Conservation (phyloP, 1,140 invertebrate genomes). For the Ptiloglossa arizonensis region DNA sequence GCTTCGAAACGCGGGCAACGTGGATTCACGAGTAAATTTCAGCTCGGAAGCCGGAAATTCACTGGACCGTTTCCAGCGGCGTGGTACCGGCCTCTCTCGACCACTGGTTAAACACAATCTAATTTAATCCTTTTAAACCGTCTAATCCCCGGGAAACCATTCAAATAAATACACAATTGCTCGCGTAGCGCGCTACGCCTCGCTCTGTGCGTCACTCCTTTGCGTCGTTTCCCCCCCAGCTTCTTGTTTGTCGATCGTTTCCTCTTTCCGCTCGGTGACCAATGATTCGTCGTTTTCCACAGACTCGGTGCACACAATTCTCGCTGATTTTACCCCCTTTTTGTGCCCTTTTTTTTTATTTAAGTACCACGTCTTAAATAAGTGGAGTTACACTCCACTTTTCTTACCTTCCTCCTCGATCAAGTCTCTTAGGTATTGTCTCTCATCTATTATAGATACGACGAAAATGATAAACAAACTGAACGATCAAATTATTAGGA, state of each 20-base stretch:
- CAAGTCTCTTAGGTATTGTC: too few relatives aligned
- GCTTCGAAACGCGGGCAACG: not conserved
- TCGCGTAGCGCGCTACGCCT: not conserved
- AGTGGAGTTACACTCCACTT: too few relatives aligned
- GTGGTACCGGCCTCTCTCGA: slow-evolving; percentile 13
- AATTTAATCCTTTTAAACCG: slow-evolving; percentile 62
- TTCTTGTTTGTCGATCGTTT: slow-evolving; percentile 2
- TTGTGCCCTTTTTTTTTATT: too few relatives aligned
- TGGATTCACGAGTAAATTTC: slow-evolving; percentile 44
- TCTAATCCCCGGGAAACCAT: slow-evolving; percentile 54
- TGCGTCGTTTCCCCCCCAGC: not conserved
- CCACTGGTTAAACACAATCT: slow-evolving; percentile 56
- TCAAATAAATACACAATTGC: slow-evolving; percentile 58
- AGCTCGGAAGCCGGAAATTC: slow-evolving; percentile 29
- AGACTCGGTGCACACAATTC: not conserved
- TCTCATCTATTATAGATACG: too few relatives aligned
- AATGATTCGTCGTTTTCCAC: not conserved
- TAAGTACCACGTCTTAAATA: too few relatives aligned
- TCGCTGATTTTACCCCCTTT: too few relatives aligned
- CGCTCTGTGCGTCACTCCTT: slow-evolving; percentile 1
- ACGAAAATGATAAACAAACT: too few relatives aligned
- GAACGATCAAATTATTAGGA: too few relatives aligned
- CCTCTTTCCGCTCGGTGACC: not conserved
- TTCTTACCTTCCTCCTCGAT: too few relatives aligned
- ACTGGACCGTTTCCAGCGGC: slow-evolving; percentile 48